Percentiles rank a stretch among this genome's conserved stretches.
Conservation (phyloP, 2,888 invertebrate genomes). For the Scaeva pyrastri region DNA sequence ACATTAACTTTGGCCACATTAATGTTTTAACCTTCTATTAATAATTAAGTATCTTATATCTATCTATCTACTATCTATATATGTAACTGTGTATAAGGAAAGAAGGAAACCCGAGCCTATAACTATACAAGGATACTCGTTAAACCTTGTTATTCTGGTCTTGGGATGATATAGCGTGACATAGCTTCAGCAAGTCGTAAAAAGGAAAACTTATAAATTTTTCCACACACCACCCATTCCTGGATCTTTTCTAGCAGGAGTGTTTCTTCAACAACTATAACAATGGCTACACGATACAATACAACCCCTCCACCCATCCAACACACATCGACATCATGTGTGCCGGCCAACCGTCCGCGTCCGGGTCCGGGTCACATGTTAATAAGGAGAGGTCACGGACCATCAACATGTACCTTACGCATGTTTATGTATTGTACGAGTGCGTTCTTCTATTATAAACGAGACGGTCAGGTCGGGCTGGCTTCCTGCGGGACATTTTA, state of each 20-base stretch:
- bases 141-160: conserved; percentile 40
- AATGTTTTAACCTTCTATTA: conserved; percentile 74
- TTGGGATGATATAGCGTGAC: conserved; percentile 63
- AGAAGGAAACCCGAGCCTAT: not conserved
- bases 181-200: conserved; percentile 45
- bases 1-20: conserved; percentile 73
- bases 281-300: too few relatives aligned
- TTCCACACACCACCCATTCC: conserved; percentile 52
- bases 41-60: conserved; percentile 73
- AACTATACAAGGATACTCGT: not conserved
- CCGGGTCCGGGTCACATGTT: conserved; percentile 69
- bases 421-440: not conserved
- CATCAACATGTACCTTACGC: conserved; percentile 50
- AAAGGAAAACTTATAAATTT: conserved; percentile 72
- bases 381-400: conserved; percentile 73
- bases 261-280: conserved; percentile 25
- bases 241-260: conserved; percentile 3
- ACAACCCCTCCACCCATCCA: too few relatives aligned
- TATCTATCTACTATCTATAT: not conserved
- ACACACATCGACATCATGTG: not conserved
- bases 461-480: conserved; percentile 48
- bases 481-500: conserved; percentile 65
- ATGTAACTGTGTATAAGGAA: not conserved
- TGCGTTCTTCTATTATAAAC: conserved; percentile 41
- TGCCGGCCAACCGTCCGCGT: too few relatives aligned